Conservation (phyloP, 1,140 invertebrate species). For the Metaphire vulgaris region DNA sequence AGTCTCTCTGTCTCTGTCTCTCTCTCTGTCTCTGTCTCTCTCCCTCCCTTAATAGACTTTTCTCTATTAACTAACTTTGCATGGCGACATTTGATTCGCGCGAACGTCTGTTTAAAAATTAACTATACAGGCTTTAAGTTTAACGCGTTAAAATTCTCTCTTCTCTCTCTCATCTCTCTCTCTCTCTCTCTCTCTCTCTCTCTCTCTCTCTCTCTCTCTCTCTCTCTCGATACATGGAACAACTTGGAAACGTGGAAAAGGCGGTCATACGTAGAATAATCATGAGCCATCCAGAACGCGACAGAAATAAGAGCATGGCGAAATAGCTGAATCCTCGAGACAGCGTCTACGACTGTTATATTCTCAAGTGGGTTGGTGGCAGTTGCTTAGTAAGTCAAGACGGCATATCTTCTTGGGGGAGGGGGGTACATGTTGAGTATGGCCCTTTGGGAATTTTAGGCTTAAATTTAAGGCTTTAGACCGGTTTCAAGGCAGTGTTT, state of each 20-base stretch:
- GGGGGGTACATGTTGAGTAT: no score
- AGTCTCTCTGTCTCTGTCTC: not conserved
- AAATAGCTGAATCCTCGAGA: not conserved
- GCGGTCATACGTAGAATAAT: no score
- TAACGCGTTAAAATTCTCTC: not conserved
- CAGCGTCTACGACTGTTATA: not conserved
- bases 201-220: slow-evolving; percentile 1
- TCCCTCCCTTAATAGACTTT: not conserved
- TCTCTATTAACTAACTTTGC: no score
- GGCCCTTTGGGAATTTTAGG: no score
- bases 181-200: slow-evolving; percentile 1
- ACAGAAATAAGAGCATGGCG: no score
- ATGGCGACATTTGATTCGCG: no score
- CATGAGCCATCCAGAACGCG: no score
- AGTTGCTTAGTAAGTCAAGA: not conserved
- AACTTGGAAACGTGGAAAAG: not conserved
- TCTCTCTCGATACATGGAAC: not conserved
- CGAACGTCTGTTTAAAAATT: no score
- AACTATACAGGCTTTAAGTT: not conserved
- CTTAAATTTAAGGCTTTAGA: no score
- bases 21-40: not conserved
- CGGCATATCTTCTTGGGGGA: not conserved
- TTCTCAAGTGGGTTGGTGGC: not conserved
- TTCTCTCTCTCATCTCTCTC: slow-evolving; percentile 2
- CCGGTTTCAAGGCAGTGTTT: no score